Evolutionary conservation across 2,888 invertebrate genomes (phyloP), one percentile per base, ranked within the genome.

Genomic region (Limnephilus marmoratus): DNA sequence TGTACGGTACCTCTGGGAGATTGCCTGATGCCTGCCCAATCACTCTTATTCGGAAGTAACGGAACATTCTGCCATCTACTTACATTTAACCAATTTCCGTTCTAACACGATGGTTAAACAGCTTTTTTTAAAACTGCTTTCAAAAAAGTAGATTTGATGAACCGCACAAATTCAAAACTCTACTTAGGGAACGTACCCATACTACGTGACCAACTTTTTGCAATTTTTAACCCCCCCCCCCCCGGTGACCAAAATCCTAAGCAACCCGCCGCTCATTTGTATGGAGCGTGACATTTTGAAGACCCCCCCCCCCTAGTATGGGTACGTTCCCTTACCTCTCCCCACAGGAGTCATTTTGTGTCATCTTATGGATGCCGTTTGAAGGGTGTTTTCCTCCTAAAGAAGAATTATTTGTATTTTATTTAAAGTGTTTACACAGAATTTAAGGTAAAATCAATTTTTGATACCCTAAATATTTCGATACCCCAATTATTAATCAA

Each of bases 1-100:
- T 89, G 49, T 53, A 29, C 83, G 37, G 37, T 68, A 68, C 68
- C 83, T 37, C 83, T 15, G 29, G 87, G 87, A 87, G 87, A 87
- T 53, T 87, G 87, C 31, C 29, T 53, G 68, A 31, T 87, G 87
- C 31, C 29, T 53, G 68, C 87, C 53, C 53, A 87, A 49, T 86
- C 45, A 45, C 45, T 87, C 87, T 68, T 68, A 68, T 68, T 68
- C 68, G 24, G 68, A 68, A 68, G n/a, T 68, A 68, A 68, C 68
- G 68, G 53, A n/a, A 9, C 68, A 7, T 68, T n/a, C n/a, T n/a
- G 24, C 68, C 7, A 24, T n/a, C 68, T n/a, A 68, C 68, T 68
- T 68, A 68, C 68, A 9, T 68, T 18, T 15, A 68, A 68, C 53
- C 53, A 68, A 68, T 15, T 68, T 68, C 53, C 18, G 13, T 68